Evolutionary conservation across 2,113 vertebrate genomes (phyloP).

Genomic region (Recurvirostra avosetta): DNA sequence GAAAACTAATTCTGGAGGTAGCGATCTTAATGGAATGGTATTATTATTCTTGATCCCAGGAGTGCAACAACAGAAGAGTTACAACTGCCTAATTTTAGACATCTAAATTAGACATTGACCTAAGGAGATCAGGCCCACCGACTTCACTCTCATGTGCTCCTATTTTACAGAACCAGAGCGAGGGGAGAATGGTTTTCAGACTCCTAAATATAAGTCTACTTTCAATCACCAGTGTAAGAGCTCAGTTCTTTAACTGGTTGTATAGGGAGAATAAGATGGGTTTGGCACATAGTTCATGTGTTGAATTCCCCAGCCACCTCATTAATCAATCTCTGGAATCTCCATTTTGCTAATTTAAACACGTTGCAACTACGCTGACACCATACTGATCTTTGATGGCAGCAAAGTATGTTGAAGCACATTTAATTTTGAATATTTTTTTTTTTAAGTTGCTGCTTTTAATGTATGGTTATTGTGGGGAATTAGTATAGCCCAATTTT

Average conservation of each 20-base stretch:
- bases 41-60: neutral
- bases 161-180: neutral
- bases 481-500: neutral
- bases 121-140: neutral
- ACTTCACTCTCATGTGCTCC: neutral
- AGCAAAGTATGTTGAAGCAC: neutral
- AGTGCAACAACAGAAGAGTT: neutral
- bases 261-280: neutral
- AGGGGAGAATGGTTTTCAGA: neutral
- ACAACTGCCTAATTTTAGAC: neutral
- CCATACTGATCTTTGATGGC: accelerated
- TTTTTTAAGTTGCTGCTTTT: neutral
- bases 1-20: neutral
- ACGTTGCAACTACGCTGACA: neutral
- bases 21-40: neutral
- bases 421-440: neutral
- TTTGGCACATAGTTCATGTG: neutral
- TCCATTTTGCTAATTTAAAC: neutral
- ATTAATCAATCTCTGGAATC: neutral
- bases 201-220: neutral
- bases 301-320: neutral
- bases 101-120: neutral
- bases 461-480: neutral
- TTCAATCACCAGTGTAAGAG: neutral
- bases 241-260: neutral